Percentiles rank a stretch among this genome's conserved stretches.
These are phyloP conservation scores for Drosophila orena DNA, from an alignment of 1,140 invertebrate genomes.

Conservation along the genomic window DNA sequence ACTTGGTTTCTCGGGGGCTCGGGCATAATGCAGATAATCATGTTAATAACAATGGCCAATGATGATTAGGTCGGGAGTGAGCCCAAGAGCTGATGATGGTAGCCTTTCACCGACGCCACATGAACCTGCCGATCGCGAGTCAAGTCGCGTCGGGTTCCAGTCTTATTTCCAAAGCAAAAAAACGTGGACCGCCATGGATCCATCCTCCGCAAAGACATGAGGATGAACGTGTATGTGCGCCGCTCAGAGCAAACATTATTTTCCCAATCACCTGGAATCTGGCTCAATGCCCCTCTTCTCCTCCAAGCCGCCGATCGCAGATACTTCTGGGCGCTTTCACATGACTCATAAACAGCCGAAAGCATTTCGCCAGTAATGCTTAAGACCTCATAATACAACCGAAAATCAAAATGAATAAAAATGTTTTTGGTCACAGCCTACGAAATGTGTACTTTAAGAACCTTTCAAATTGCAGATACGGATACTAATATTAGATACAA, in stretches of 20 bases:
- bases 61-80: constrained; percentile 71
- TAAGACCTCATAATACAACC: constrained; percentile 13
- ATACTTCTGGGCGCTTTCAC: constrained; percentile 70
- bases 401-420: constrained; percentile 2
- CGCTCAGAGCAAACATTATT: constrained; percentile 80
- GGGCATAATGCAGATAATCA: constrained; percentile 80
- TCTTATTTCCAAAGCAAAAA: constrained; percentile 8
- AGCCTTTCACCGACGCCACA: constrained; percentile 76
- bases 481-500: no score
- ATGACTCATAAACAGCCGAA: constrained; percentile 78
- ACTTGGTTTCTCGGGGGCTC: constrained; percentile 70
- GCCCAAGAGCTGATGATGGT: constrained; percentile 67
- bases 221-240: constrained; percentile 34
- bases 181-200: constrained; percentile 3
- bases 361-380: constrained; percentile 65
- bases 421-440: background rate
- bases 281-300: constrained; percentile 27
- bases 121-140: constrained; percentile 67
- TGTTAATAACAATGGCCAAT: constrained; percentile 83
- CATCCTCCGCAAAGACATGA: constrained; percentile 17
- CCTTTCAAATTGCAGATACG: no score
- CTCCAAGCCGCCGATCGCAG: constrained; percentile 16
- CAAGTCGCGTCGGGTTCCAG: constrained; percentile 47
- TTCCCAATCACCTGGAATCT: constrained; percentile 73
- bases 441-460: no score